phyloP scores from a whole-genome alignment of 2,113 vertebrate species.

The Bufo bufo region DNA sequence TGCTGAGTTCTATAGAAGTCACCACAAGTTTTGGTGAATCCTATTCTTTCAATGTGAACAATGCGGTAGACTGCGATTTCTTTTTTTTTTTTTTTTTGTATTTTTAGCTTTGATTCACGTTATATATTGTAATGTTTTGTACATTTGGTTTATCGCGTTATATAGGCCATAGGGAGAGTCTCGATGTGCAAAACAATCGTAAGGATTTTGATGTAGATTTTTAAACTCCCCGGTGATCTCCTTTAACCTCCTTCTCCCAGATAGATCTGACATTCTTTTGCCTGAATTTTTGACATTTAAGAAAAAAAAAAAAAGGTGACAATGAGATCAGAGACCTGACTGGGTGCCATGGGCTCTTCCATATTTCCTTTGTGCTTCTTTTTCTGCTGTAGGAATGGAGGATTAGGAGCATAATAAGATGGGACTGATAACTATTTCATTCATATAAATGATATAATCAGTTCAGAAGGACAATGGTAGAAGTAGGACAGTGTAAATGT shows the following conservation, averaged over 20 bases:
- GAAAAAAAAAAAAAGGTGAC: neutral
- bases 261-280: neutral
- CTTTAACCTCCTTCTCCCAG: neutral
- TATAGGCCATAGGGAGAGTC: neutral
- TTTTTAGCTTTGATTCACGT: neutral
- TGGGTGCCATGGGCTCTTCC: neutral
- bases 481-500: too few species aligned
- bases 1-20: neutral
- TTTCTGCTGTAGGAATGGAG: neutral
- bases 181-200: neutral
- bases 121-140: neutral
- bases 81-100: neutral
- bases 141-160: neutral
- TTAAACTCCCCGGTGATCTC: neutral
- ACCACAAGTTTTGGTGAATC: constrained; percentile 14
- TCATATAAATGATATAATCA: too few species aligned
- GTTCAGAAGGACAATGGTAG: too few species aligned
- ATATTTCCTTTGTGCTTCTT: neutral
- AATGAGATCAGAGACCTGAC: neutral
- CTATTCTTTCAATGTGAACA: neutral
- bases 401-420: neutral
- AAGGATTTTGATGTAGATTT: neutral
- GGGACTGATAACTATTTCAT: too few species aligned
- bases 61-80: neutral
- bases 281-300: neutral